These are phyloP conservation scores for Sepiola atlantica DNA, from an alignment of 2,888 invertebrate genomes.

Conservation along the genomic window DNA sequence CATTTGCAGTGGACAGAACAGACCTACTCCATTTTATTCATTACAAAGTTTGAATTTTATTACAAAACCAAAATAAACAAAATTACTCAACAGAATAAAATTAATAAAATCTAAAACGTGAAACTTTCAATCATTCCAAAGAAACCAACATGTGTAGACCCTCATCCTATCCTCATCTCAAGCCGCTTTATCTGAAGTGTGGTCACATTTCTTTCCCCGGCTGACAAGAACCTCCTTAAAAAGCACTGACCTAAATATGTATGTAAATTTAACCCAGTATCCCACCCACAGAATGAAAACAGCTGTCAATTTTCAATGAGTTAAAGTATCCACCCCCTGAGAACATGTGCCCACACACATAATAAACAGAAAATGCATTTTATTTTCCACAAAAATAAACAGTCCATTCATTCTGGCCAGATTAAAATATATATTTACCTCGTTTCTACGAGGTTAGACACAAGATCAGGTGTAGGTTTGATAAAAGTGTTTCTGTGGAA, in stretches of 20 bases:
- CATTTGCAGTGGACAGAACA: too few species aligned
- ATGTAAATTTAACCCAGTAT: not conserved
- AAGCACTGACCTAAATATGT: constrained; percentile 32
- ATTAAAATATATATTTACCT: not conserved
- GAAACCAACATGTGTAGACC: not conserved
- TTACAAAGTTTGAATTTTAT: too few species aligned
- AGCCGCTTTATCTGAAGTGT: not conserved
- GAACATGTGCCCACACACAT: not conserved
- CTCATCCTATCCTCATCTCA: not conserved
- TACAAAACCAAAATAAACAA: not conserved
- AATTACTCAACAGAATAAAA: not conserved
- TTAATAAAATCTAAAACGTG: not conserved
- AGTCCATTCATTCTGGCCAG: not conserved
- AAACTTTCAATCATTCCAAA: not conserved
- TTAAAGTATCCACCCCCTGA: not conserved
- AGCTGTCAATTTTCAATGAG: not conserved
- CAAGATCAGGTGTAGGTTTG: too few species aligned
- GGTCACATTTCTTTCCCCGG: not conserved
- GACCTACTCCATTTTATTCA: too few species aligned
- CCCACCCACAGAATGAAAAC: not conserved
- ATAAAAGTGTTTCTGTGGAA: too few species aligned
- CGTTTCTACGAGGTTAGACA: too few species aligned
- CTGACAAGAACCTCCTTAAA: not conserved
- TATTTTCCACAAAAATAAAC: not conserved
- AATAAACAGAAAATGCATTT: not conserved